Evolutionary conservation across 2,888 invertebrate species (phyloP).

Genomic region (Acronicta leporina): DNA sequence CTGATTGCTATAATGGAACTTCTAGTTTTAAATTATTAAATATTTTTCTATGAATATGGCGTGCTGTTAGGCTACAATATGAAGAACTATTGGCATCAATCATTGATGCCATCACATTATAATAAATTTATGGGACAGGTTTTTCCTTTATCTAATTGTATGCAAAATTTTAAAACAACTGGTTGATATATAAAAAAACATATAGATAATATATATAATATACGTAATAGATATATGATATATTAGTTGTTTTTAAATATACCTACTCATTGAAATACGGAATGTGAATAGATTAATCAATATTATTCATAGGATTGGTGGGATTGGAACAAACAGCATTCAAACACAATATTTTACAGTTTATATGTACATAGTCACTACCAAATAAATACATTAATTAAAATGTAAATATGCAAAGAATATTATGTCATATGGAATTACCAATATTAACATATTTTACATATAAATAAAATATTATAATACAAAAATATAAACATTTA

Average conservation of each 20-base stretch:
- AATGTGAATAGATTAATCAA: slow-evolving; percentile 22
- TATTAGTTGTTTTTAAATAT: not conserved
- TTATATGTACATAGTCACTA: slow-evolving; percentile 24
- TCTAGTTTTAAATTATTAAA: too few relatives aligned
- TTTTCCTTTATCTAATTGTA: not conserved
- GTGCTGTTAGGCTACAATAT: too few relatives aligned
- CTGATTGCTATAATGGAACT: too few relatives aligned
- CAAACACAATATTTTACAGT: slow-evolving; percentile 25
- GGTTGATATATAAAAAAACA: slow-evolving; percentile 4
- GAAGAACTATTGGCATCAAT: too few relatives aligned
- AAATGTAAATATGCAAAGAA: slow-evolving; percentile 11
- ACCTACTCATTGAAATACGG: slow-evolving; percentile 16
- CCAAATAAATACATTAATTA: slow-evolving; percentile 29
- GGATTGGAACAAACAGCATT: slow-evolving; percentile 31
- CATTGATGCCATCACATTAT: not conserved
- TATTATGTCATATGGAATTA: slow-evolving; percentile 3
- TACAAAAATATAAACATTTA: not conserved
- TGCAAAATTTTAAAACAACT: not conserved
- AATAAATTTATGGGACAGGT: not conserved
- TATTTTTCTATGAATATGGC: too few relatives aligned
- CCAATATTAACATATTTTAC: slow-evolving; percentile 37
- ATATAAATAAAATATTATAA: not conserved
- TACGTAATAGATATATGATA: not conserved
- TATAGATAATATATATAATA: slow-evolving; percentile 3
- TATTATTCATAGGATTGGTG: slow-evolving; percentile 28